phyloP scores from a whole-genome alignment of 2,888 invertebrate genomes.

The Geotrupes spiniger region DNA sequence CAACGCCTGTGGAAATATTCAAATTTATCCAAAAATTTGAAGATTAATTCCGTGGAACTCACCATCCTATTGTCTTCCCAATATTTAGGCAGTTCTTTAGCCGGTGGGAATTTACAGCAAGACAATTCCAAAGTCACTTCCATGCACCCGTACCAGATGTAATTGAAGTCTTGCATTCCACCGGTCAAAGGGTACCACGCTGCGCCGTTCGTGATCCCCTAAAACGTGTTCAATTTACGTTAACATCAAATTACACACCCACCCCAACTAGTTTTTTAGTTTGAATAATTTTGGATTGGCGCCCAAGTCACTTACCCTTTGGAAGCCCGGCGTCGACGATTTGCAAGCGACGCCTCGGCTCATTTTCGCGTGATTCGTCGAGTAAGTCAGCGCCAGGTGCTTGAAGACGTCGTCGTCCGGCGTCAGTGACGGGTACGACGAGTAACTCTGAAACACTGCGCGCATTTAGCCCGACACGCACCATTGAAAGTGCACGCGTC shows the following conservation, averaged over 20 bases:
- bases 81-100: conserved; percentile 73
- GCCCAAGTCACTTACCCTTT: conserved; percentile 47
- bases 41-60: conserved; percentile 36
- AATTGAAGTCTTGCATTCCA: conserved; percentile 94
- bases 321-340: conserved; percentile 71
- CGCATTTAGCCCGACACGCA: too few relatives aligned
- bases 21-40: neutral
- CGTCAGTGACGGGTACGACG: conserved; percentile 76
- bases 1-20: conserved; percentile 61
- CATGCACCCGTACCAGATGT: conserved; percentile 90
- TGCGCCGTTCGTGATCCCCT: conserved; percentile 93
- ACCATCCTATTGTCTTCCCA: conserved; percentile 89
- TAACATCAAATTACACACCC: too few relatives aligned
- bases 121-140: conserved; percentile 92
- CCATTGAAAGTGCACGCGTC: neutral
- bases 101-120: conserved; percentile 90
- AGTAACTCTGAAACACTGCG: conserved; percentile 82
- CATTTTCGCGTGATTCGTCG: conserved; percentile 87
- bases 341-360: conserved; percentile 80
- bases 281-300: too few relatives aligned
- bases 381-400: conserved; percentile 79
- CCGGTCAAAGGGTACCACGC: conserved; percentile 91
- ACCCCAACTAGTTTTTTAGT: neutral
- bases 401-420: conserved; percentile 93
- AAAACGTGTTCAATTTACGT: conserved; percentile 12